A percentile compares a stretch with the other conserved stretches of the same genome.
phyloP scores from a whole-genome alignment of 2,797 vertebrate species.

The Pelobates cultripes region DNA sequence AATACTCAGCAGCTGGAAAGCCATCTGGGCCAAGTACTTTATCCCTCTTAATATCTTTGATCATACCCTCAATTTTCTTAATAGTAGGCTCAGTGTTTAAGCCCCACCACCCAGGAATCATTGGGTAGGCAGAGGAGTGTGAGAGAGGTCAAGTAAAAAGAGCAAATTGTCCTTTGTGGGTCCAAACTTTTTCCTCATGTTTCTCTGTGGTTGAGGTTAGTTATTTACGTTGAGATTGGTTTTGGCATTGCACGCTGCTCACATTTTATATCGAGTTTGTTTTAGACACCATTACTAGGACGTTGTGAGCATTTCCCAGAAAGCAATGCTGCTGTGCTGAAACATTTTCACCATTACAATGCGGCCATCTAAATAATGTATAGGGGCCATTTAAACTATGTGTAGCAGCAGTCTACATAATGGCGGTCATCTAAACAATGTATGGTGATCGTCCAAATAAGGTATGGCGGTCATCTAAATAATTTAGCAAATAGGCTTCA shows the following conservation, averaged over 20 bases:
- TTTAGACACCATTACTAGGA: no score
- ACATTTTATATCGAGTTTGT: no score
- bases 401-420: no score
- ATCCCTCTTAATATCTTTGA: conserved; percentile 7
- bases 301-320: no score
- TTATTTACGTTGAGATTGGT: background rate
- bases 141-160: background rate
- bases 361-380: no score
- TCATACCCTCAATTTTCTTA: background rate
- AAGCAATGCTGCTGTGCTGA: no score
- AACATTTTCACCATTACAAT: no score
- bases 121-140: background rate
- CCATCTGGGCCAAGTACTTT: background rate
- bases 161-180: background rate
- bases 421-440: no score
- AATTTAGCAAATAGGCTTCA: no score
- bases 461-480: no score
- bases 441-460: no score
- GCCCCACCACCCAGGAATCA: background rate
- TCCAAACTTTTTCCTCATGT: background rate
- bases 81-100: background rate
- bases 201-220: background rate
- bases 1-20: background rate
- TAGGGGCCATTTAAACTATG: no score
- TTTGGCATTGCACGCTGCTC: background rate